Conservation (phyloP, 2,888 invertebrate genomes). For the Andrena dorsata region DNA sequence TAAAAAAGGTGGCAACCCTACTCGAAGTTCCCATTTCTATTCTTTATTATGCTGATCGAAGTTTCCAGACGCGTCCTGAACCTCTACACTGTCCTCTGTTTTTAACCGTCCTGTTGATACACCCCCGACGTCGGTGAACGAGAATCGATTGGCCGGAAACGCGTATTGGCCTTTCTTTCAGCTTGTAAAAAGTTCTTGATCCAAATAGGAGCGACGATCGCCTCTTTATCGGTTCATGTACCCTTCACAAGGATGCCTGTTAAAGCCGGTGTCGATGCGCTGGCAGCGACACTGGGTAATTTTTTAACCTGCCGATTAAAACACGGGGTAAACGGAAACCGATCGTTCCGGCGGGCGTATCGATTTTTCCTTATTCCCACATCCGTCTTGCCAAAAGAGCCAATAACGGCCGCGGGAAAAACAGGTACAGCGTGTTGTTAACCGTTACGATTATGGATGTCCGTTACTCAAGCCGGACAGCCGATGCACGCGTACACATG, state of each 20-base stretch:
- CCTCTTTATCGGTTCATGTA: slow-evolving; percentile 1
- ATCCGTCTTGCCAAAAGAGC: slow-evolving; percentile 42
- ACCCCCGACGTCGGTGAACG: background rate
- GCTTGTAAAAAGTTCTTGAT: slow-evolving; percentile 8
- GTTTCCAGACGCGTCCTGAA: background rate
- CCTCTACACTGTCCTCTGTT: too few species aligned
- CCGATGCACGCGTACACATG: slow-evolving; percentile 22
- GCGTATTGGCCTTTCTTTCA: slow-evolving; percentile 11
- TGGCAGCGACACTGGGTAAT: slow-evolving; percentile 2
- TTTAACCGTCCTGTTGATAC: background rate
- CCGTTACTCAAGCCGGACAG: slow-evolving; percentile 50
- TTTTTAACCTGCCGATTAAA: slow-evolving; percentile 20
- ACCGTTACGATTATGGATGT: slow-evolving; percentile 49
- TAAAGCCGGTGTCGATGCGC: slow-evolving; percentile 6
- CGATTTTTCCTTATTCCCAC: slow-evolving; percentile 44
- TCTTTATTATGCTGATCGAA: too few species aligned
- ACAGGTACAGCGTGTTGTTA: slow-evolving; percentile 26
- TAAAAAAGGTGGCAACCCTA: too few species aligned
- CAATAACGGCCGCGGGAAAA: slow-evolving; percentile 57
- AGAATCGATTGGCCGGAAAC: slow-evolving; percentile 20
- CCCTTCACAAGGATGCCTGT: background rate
- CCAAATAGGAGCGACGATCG: background rate
- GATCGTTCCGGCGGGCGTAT: slow-evolving; percentile 28
- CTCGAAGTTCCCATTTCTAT: too few species aligned
- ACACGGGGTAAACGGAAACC: slow-evolving; percentile 21